Base-by-base conservation (phyloP, 1,140 invertebrate species). In the Teleopsis dalmanni region DNA sequence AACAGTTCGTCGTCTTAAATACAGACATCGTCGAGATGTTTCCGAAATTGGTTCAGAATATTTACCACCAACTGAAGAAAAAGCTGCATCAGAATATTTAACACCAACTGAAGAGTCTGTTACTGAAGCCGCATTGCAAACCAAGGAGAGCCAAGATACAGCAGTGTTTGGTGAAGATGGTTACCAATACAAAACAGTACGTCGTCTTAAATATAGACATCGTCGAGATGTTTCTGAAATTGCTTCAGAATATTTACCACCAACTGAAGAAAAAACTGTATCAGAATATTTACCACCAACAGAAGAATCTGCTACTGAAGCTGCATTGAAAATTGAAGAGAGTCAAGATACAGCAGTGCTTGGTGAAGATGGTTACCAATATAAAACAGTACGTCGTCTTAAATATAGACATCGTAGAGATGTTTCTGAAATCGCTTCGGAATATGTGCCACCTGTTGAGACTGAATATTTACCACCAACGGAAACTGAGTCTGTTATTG, bases 171-270 rank as follows among this genome's bases (percentile, higher is more conserved):
- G 58, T 11, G 52, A 54, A 3, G 34, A 54, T 13, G 63, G 63
- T 45, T 66, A 66, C 38, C 60, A 66, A 27, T 66, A 66, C 45
- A 59, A 59, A 22, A 60, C 63, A 0, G 59, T 66, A 40, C 60
- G 63, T 16, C 56, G 59, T 33, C 50, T 66, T 1, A 57, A 61
- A 47, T 50, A 63, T 33, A 60, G 63, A 19, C 57, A 60, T 22
- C 59, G 59, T n/a, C n/a, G n/a, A n/a, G n/a, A n/a, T n/a, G n/a
- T n/a, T n/a, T n/a, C n/a, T n/a, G n/a, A n/a, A n/a, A n/a, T n/a
- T n/a, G n/a, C n/a, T n/a, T n/a, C n/a, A n/a, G n/a, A n/a, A n/a
- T n/a, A n/a, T n/a, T n/a, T n/a, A n/a, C n/a, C n/a, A n/a, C n/a
- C n/a, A n/a, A 22, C 27, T 25, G n/a, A n/a, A n/a, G n/a, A n/a